phyloP scores from a whole-genome alignment of 1,140 invertebrate species.

The Papilio glaucus region DNA sequence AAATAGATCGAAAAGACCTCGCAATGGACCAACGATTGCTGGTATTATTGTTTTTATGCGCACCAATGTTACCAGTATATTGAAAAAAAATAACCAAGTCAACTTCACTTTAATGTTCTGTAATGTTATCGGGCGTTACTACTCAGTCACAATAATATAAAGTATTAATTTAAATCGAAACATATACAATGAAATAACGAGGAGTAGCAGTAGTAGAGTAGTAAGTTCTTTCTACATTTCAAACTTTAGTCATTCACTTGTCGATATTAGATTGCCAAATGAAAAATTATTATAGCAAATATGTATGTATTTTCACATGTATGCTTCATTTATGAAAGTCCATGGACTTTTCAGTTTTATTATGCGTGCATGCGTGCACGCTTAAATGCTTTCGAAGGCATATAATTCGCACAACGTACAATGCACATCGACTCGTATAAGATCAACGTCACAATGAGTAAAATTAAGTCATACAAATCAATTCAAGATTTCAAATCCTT shows the following conservation, averaged over 20 bases:
- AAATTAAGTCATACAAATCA: conserved; percentile 18
- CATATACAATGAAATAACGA: neutral
- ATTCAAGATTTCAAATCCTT: conserved; percentile 13
- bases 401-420: neutral
- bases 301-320: no score
- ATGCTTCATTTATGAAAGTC: no score
- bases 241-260: no score
- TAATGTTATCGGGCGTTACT: conserved; percentile 1
- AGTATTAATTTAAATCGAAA: conserved; percentile 22
- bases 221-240: no score
- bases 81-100: conserved; percentile 17
- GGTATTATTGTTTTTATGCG: conserved; percentile 33
- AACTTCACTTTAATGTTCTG: conserved; percentile 17
- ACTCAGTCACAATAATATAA: conserved; percentile 33
- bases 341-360: no score
- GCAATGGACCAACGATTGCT: conserved; percentile 24
- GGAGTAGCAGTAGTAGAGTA: no score
- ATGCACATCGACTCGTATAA: neutral
- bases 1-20: conserved; percentile 40
- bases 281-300: no score
- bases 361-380: no score
- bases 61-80: conserved; percentile 23
- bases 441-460: neutral
- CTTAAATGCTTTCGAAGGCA: no score
- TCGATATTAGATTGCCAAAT: neutral